Base-by-base conservation (phyloP, 1,140 invertebrate genomes). In the Rhyzopertha dominica region DNA sequence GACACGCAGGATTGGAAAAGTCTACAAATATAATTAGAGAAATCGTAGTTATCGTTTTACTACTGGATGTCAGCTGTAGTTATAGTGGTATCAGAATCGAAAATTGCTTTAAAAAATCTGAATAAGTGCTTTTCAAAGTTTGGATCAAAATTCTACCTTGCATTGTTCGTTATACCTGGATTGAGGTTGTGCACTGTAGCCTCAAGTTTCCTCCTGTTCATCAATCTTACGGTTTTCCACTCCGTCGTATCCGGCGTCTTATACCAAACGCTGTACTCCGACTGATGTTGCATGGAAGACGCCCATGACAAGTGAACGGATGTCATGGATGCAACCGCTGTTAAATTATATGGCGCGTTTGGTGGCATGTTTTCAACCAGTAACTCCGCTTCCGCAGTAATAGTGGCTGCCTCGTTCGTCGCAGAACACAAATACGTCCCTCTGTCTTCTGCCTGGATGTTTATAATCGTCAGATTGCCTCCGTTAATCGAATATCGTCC, bases 391-490 rank as follows among this genome's bases (percentile, higher is more conserved):
- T 89, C 84, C 1, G 83, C 79, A 2, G 87, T 81, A 19, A 95
- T 81, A 7, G 87, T 90, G n/a, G 88, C 90, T 5, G 93, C 90
- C 61, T 93, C 90, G 70, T 96, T 97, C 48, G 80, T 85, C 1
- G 89, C 85, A 22, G 89, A 81, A 68, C 94, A 98, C 65, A 93
- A 87, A 69, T 95, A 96, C 44, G 84, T 70, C 4, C 93, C 93
- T 58, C 91, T 81, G 71, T 97, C 94, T 43, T 82, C 78, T 68
- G 94, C 89, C 44, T 81, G 75, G 14, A 96, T 77, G 43, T 81
- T 77, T 43, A 76, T 76, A 31, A 98, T 85, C 14, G 89, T 94
- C 47, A 97, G 71, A 72, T 95, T 95, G 32, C 92, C 91, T 34
- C 81, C 84, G 41, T 77, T 76, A 19, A 90, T 67, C 19, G 74